Conservation (phyloP, 2,113 vertebrate species). For the Ursus arctos region DNA sequence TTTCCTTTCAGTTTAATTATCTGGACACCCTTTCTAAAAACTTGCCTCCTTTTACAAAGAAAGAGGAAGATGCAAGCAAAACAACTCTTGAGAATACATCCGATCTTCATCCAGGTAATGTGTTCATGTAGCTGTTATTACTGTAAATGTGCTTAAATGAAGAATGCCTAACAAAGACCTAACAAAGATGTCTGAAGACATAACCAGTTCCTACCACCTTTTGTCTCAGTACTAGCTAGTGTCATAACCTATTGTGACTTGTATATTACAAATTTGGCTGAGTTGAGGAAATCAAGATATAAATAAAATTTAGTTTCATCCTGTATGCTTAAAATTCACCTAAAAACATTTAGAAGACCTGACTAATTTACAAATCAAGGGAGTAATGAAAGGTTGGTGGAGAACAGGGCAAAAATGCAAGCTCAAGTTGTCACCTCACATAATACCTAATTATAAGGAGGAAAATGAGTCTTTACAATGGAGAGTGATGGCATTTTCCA, state of each 20-base stretch:
- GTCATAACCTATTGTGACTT: neutral
- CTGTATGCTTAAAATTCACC: neutral
- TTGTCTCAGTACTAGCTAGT: neutral
- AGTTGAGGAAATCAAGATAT: neutral
- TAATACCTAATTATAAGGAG: neutral
- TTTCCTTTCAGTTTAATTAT: constrained; percentile 84
- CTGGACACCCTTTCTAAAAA: constrained; percentile 84
- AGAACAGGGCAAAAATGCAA: neutral
- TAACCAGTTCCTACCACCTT: neutral
- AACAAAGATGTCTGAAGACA: neutral
- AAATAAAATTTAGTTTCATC: neutral
- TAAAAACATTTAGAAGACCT: neutral
- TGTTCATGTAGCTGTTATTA: neutral
- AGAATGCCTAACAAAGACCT: neutral
- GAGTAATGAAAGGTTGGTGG: neutral
- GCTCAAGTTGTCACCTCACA: neutral
- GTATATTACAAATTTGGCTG: neutral
- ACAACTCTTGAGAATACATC: neutral
- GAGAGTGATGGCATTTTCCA: neutral
- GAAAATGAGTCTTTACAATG: neutral
- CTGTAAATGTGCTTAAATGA: neutral
- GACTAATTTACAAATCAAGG: neutral
- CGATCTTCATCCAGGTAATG: neutral
- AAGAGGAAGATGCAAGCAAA: neutral
- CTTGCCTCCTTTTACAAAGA: constrained; percentile 85